Evolutionary conservation across 2,888 invertebrate genomes (phyloP), one percentile per base, ranked within the genome.

Genomic region (Stramonita haemastoma): DNA sequence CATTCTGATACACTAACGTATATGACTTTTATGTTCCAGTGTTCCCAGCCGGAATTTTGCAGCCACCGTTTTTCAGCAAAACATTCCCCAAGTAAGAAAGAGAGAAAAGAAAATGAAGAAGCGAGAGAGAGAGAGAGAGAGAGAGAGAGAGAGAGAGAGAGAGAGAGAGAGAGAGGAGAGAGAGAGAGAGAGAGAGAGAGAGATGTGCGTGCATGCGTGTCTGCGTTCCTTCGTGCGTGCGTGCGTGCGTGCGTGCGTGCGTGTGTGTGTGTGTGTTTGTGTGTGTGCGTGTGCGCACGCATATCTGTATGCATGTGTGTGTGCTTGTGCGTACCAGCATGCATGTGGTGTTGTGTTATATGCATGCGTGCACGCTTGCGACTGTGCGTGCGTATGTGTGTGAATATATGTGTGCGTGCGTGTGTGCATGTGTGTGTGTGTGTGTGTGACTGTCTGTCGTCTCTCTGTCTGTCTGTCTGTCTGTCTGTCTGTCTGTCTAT

Each of bases 21-120:
- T n/a, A n/a, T n/a, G n/a, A n/a, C n/a, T n/a, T n/a, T n/a, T n/a
- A n/a, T n/a, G n/a, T 96, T 96, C 85, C 96, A 99, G 96, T 95
- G 91, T 96, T 96, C 92, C 96, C 96, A 6, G 96, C 96, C 0
- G 96, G 95, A 11, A 96, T 96, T 85, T 92, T 96, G 29, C 96
- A 96, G 90, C 94, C 95, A 11, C 96, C 96, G 22, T 96, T 96
- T 92, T 96, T 95, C 93, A 97, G 97, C 89, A 98, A 98, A 88
- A 97, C 98, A 86, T 97, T 77, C 77, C 90, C 89, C 6, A 90
- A 88, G 90, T 91, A 85, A 73, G 90, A 77, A 26, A 36, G 29
- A 56, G 34, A 29, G 26, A 0, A 11, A 66, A 32, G 34, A 60
- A 17, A 26, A 26, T 22, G 26, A 13, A 1, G 19, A 60, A 13